Percentiles rank a stretch among this genome's conserved stretches.
Conservation (phyloP, 2,113 vertebrate genomes). For the Nycticryphes semicollaris region DNA sequence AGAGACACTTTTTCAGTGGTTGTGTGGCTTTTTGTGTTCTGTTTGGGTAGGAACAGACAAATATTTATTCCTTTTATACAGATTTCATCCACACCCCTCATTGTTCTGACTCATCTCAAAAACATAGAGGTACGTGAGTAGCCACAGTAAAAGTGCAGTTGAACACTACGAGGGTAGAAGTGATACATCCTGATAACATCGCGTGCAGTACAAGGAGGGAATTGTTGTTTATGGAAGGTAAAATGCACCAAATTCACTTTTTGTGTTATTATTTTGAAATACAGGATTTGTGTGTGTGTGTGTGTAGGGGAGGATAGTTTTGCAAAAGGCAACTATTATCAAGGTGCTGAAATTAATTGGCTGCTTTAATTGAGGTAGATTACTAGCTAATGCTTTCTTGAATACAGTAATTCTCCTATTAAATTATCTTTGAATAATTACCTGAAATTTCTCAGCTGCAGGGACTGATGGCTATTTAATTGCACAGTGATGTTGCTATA, state of each 20-base stretch:
- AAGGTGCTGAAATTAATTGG: conserved; percentile 87
- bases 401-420: conserved; percentile 90
- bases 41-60: background rate
- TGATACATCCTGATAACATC: background rate
- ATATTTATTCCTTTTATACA: background rate
- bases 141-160: background rate
- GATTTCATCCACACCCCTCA: background rate
- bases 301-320: conserved; percentile 75
- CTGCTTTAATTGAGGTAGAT: conserved; percentile 87
- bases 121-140: rapidly evolving
- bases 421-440: conserved; percentile 91
- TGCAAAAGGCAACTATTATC: conserved; percentile 82
- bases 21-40: background rate
- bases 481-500: conserved; percentile 83
- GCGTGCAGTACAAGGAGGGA: background rate
- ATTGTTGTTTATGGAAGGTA: background rate
- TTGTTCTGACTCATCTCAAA: background rate
- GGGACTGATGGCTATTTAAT: conserved; percentile 89
- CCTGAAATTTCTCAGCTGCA: conserved; percentile 88
- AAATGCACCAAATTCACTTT: conserved; percentile 51
- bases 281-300: conserved; percentile 54
- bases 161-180: background rate
- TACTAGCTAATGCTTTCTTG: conserved; percentile 88
- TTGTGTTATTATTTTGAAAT: conserved; percentile 71
- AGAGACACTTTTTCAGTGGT: background rate